Evolutionary conservation across 2,888 invertebrate genomes (phyloP), one percentile per base, ranked within the genome.

Genomic region (Leptura quadrifasciata): DNA sequence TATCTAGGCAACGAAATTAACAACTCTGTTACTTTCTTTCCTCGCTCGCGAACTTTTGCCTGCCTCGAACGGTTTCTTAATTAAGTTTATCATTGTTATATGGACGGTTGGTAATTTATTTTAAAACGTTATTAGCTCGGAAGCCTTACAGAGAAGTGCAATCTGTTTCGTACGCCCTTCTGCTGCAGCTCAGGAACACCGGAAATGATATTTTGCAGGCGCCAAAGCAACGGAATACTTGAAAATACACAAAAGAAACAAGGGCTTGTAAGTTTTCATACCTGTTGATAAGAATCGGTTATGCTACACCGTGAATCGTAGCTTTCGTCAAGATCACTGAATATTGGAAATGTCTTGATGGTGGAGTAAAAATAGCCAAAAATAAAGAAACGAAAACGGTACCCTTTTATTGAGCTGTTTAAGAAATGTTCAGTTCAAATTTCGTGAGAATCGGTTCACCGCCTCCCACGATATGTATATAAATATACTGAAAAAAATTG

Each of bases 1-100:
- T 80, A 82, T 80, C 81, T 82, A 79, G 60, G 76, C 77, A 75
- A 75, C 74, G 72, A 78, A 82, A 79, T 80, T 80, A 81, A 79
- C 77, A 81, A 81, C 81, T 80, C 70, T 76, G 74, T 77, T 80
- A 72, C 70, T 60, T 68, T 72, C 52, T 35, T 68, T 61, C 64
- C 68, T 57, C 69, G 35, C 57, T 47, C 54, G 21, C 68, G 27
- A 61, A 75, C 39, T 74, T 75, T 68, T 57, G 20, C 67, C 47
- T 20, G 35, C 68, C 75, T 21, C 60, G 64, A 67, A 61, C 76
- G 72, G 74, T 76, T 74, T 77, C 76, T 81, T 81, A 81, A 81
- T 82, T 79, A 79, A 79, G 70, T 81, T 81, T 80, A 79, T 79
- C 78, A 79, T 79, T 80, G 79, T 79, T 78, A 70, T 72, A 79